These are phyloP conservation scores for Coelinius sp. DNA, from an alignment of 2,888 invertebrate species.

Conservation along the genomic window DNA sequence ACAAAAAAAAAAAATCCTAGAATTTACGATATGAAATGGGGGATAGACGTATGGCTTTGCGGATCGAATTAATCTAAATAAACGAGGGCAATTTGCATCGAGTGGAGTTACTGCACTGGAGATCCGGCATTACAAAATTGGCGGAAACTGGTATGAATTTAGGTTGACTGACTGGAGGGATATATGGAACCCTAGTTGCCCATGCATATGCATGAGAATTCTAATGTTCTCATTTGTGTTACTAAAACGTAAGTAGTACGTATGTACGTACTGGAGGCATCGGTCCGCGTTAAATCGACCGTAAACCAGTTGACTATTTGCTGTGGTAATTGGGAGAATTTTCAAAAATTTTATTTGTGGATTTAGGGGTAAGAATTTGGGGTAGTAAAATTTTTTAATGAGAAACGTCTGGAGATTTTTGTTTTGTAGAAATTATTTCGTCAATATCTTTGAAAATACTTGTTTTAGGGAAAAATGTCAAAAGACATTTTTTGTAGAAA, in stretches of 20 bases:
- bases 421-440: too few species aligned
- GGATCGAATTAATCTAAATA: conserved; percentile 46
- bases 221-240: conserved; percentile 38
- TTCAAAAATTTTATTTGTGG: too few species aligned
- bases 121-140: conserved; percentile 45
- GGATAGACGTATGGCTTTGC: not conserved
- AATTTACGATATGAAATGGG: conserved; percentile 3
- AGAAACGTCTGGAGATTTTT: too few species aligned
- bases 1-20: not conserved
- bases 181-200: conserved; percentile 18
- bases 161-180: conserved; percentile 37
- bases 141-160: conserved; percentile 47
- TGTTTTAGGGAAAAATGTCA: too few species aligned
- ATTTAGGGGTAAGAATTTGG: too few species aligned
- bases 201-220: conserved; percentile 36
- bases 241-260: conserved; percentile 25
- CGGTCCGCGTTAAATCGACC: conserved; percentile 22
- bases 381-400: too few species aligned
- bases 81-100: conserved; percentile 49
- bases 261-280: conserved; percentile 4
- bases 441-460: too few species aligned
- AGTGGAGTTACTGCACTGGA: conserved; percentile 30
- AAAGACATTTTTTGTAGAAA: too few species aligned
- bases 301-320: conserved; percentile 21
- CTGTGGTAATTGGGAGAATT: conserved; percentile 10